phyloP scores from a whole-genome alignment of 2,113 vertebrate species.

The Amblyornis subalaris region DNA sequence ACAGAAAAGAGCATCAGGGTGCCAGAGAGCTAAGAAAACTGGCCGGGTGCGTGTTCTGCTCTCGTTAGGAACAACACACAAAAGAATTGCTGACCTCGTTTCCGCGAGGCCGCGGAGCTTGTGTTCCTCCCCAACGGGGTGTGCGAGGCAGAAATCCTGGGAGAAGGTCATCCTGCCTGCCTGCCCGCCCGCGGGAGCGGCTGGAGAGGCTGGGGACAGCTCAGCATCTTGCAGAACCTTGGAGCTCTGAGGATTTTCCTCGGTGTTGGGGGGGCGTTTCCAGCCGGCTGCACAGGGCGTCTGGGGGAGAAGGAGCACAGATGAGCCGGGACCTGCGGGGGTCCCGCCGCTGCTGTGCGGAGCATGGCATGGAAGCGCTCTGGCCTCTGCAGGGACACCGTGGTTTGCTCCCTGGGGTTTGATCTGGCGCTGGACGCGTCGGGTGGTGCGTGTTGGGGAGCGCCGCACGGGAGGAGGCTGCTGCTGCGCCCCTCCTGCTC shows the following conservation, averaged over 20 bases:
- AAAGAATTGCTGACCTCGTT: not conserved
- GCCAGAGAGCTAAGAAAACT: not conserved
- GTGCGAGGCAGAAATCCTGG: not conserved
- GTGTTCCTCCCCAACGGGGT: not conserved
- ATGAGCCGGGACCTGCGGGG: not conserved
- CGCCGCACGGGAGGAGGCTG: fast-evolving
- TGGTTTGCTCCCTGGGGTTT: not conserved
- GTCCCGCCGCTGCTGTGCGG: not conserved
- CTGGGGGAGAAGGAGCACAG: not conserved
- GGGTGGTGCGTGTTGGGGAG: fast-evolving
- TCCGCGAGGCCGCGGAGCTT: not conserved
- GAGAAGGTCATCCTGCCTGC: not conserved
- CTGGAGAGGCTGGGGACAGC: not conserved
- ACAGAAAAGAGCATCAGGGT: not conserved
- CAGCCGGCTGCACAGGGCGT: fast-evolving
- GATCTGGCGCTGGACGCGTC: fast-evolving
- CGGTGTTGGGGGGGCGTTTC: not conserved
- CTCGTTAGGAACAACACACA: not conserved
- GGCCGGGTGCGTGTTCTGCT: fast-evolving
- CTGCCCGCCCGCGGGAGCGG: not conserved
- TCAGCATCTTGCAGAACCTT: not conserved
- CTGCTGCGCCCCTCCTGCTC: fast-evolving
- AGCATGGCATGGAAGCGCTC: fast-evolving
- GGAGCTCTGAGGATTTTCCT: not conserved
- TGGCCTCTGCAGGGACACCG: not conserved